Conservation (phyloP, 1,140 invertebrate genomes). For the Conopomorpha cramerella region DNA sequence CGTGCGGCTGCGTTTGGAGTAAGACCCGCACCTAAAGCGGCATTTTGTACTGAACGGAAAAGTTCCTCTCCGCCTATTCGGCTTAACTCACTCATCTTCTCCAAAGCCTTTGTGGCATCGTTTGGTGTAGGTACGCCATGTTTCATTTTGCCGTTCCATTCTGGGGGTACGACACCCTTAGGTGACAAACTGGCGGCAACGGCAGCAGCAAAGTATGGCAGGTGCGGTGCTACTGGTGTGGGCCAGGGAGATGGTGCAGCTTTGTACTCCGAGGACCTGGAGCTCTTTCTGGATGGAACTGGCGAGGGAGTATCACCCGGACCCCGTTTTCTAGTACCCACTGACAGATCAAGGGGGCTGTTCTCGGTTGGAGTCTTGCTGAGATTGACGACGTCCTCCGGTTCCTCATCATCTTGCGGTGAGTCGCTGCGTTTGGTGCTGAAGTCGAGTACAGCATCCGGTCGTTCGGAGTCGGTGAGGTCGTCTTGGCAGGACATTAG, state of each 20-base stretch:
- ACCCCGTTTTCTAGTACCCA: slow-evolving; percentile 73
- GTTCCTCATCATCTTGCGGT: slow-evolving; percentile 64
- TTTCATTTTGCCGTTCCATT: slow-evolving; percentile 84
- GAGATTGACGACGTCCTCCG: slow-evolving; percentile 68
- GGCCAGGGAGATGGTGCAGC: slow-evolving; percentile 75
- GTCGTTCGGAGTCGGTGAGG: slow-evolving; percentile 55
- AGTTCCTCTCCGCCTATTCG: slow-evolving; percentile 78
- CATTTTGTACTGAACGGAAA: slow-evolving; percentile 66
- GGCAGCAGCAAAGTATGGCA: slow-evolving; percentile 82
- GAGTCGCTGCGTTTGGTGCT: slow-evolving; percentile 67
- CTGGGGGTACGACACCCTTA: slow-evolving; percentile 64
- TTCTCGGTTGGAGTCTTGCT: slow-evolving; percentile 73
- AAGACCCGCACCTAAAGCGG: slow-evolving; percentile 43
- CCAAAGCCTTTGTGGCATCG: slow-evolving; percentile 84
- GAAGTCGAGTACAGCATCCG: slow-evolving; percentile 73
- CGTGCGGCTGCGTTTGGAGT: slow-evolving; percentile 63
- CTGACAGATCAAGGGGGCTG: slow-evolving; percentile 79
- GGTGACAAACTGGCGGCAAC: slow-evolving; percentile 77
- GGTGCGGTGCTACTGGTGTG: slow-evolving; percentile 75
- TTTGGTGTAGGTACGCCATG: slow-evolving; percentile 67
- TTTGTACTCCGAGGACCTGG: slow-evolving; percentile 67
- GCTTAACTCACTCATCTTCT: slow-evolving; percentile 90
- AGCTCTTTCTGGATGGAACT: slow-evolving; percentile 67
- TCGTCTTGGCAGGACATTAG: slow-evolving; percentile 76
- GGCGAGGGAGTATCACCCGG: slow-evolving; percentile 67